phyloP scores from a whole-genome alignment of 2,797 vertebrate genomes.

The Holocentrus rufus region DNA sequence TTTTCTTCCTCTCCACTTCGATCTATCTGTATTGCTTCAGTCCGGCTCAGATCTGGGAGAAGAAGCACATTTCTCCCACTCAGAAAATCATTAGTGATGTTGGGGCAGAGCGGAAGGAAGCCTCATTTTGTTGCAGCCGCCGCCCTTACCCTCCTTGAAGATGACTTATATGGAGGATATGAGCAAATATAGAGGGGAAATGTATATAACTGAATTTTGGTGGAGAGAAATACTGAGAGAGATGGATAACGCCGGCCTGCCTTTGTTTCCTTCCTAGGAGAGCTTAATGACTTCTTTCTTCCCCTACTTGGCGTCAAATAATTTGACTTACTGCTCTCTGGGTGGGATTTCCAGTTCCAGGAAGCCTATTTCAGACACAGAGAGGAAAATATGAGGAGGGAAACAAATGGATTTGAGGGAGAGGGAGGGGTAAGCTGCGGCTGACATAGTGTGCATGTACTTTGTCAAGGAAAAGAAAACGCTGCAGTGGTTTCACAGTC shows the following conservation, averaged over 20 bases:
- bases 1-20: conserved; percentile 19
- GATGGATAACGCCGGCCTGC: conserved; percentile 42
- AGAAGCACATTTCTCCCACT: conserved; percentile 46
- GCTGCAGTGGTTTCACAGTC: conserved; percentile 16
- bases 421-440: conserved; percentile 7
- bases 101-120: conserved; percentile 17
- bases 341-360: conserved; percentile 34
- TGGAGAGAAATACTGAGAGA: conserved; percentile 42
- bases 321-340: conserved; percentile 34
- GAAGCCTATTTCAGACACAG: conserved; percentile 39
- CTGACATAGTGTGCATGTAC: conserved; percentile 1
- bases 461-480: conserved; percentile 9
- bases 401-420: conserved; percentile 38
- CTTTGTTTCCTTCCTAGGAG: conserved; percentile 23
- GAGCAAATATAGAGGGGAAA: conserved; percentile 45
- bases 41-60: conserved; percentile 1
- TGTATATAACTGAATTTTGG: conserved; percentile 44
- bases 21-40: conserved; percentile 43
- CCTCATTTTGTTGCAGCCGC: conserved; percentile 27
- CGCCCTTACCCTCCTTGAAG: conserved; percentile 20
- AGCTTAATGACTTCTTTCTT: conserved; percentile 52
- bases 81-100: conserved; percentile 62
- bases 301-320: conserved; percentile 31
- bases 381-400: conserved; percentile 42
- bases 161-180: conserved; percentile 50